Conservation (phyloP, 2,888 invertebrate genomes). For the Hypolimnas misippus region DNA sequence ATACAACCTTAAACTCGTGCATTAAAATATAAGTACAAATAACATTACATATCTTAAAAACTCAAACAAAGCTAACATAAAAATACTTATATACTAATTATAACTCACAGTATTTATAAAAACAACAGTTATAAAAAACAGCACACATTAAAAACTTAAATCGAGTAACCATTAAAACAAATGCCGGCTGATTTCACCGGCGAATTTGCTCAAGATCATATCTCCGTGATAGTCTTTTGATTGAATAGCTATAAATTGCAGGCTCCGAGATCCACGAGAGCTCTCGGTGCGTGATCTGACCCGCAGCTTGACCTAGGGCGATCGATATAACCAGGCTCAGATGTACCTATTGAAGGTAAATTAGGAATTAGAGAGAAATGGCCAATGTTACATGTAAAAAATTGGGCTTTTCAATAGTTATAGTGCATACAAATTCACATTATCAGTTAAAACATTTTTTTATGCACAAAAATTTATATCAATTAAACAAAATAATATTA, state of each 20-base stretch:
- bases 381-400: slow-evolving; percentile 42
- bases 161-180: slow-evolving; percentile 28
- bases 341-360: slow-evolving; percentile 15
- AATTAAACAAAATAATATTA: no score
- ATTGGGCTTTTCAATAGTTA: no score
- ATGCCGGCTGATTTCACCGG: slow-evolving; percentile 23
- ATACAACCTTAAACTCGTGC: no score
- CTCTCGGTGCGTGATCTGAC: slow-evolving; percentile 52
- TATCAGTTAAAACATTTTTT: no score
- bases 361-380: slow-evolving; percentile 21
- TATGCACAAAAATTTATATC: no score
- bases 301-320: slow-evolving; percentile 51
- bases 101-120: no score
- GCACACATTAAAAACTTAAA: neutral
- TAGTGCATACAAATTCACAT: no score
- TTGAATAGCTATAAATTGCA: slow-evolving; percentile 65
- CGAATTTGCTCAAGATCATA: slow-evolving; percentile 37
- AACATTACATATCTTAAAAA: no score
- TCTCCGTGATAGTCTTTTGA: slow-evolving; percentile 49
- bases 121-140: neutral
- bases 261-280: slow-evolving; percentile 50
- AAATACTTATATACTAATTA: neutral
- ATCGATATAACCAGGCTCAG: slow-evolving; percentile 36
- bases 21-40: no score
- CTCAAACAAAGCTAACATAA: no score